These are phyloP conservation scores for Agrotis segetum DNA, from an alignment of 2,888 invertebrate species.

Conservation along the genomic window DNA sequence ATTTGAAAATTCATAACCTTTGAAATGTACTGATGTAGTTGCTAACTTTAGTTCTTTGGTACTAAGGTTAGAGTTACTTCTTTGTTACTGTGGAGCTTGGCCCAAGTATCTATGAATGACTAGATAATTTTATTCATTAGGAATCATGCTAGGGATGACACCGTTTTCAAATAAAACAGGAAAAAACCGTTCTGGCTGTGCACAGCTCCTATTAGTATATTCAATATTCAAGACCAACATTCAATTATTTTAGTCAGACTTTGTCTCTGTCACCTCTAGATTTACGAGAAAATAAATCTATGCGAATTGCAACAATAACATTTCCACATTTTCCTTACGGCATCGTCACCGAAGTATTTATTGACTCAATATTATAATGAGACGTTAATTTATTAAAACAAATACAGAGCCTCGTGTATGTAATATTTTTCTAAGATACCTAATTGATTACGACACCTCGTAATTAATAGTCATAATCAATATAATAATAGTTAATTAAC, in stretches of 20 bases:
- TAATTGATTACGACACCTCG: background rate
- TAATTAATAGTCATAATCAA: conserved; percentile 1
- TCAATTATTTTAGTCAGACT: too few relatives aligned
- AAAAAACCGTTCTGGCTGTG: background rate
- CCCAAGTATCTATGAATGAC: background rate
- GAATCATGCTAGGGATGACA: background rate
- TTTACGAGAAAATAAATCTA: too few relatives aligned
- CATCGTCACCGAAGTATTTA: background rate
- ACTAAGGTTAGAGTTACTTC: background rate
- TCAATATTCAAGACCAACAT: too few relatives aligned
- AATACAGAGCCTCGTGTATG: background rate
- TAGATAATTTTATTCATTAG: conserved; percentile 17
- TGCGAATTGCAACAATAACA: too few relatives aligned
- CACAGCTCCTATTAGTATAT: too few relatives aligned
- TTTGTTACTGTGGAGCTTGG: background rate
- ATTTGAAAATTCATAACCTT: conserved; percentile 9
- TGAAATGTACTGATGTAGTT: background rate
- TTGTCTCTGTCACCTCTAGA: too few relatives aligned
- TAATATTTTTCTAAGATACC: background rate
- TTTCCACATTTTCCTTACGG: background rate
- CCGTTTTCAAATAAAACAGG: background rate
- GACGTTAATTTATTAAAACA: background rate
- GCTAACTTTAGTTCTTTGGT: background rate
- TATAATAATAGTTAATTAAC: background rate
- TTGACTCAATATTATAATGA: background rate